Evolutionary conservation across 2,888 invertebrate species (phyloP), one percentile per base, ranked within the genome.

Genomic region (Smittia sp.): DNA sequence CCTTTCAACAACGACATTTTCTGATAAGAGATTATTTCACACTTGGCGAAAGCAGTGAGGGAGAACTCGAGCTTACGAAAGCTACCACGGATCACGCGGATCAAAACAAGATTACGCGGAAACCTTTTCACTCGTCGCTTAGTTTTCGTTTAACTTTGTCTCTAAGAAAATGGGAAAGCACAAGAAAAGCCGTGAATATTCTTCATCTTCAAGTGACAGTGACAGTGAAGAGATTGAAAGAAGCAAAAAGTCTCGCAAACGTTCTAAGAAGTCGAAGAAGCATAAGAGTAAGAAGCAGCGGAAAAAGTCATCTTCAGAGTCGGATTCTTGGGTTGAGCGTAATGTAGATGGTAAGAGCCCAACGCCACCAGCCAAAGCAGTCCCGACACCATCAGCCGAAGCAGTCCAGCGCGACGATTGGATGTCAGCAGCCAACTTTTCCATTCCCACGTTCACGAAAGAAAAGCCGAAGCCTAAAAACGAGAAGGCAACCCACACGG

Each of bases 361-460:
- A 67, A 54, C 4, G 13, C 73, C 3, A 9, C 24, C 46, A n/a
- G 15, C 4, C 13, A 32, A 32, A 32, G 4, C 32, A 32, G 32
- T 9, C 9, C 4, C 32, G n/a, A 54, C 11, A 9, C 38, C 38
- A 9, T 6, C 6, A 6, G 22, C 25, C 1, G n/a, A 25, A 73
- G 15, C 7, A n/a, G 15, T n/a, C 9, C 62, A 74, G 76, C 75
- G 91, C 74, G 93, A 94, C 68, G 88, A 89, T 77, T 94, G 94
- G 94, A 92, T 94, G 91, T 87, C 87, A 39, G 84, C 89, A 79
- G 85, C 88, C 11, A 85, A 86, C 52, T 76, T 84, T 22, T 80
- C 86, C 1, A 77, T 81, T 74, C 66, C 82, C 73, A 81, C 83
- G 0, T 81, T 80, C 67, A 81, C 84, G 0, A 82, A 81, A 74